These are phyloP conservation scores for Sylvia borin DNA, from an alignment of 2,797 vertebrate species.

Conservation along the genomic window DNA sequence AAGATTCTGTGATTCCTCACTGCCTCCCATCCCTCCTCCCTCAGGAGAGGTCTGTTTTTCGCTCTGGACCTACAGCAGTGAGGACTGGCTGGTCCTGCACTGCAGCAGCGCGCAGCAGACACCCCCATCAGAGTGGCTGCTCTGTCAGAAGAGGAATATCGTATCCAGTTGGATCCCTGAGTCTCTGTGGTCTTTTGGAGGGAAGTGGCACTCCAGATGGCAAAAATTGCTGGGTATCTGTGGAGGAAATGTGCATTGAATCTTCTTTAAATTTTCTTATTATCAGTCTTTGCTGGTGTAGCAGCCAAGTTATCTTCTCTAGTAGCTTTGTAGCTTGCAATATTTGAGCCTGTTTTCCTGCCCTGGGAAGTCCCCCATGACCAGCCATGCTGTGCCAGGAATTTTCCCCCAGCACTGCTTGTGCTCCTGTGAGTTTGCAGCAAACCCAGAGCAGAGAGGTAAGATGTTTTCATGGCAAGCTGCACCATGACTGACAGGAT, in stretches of 20 bases:
- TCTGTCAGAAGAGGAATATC: neutral
- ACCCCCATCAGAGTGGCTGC: neutral
- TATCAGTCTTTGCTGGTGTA: neutral
- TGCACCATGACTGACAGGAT: neutral
- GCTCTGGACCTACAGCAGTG: neutral
- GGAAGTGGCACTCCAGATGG: neutral
- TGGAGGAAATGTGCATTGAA: neutral
- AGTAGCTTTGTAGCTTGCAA: neutral
- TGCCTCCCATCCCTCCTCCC: neutral
- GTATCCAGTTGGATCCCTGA: neutral
- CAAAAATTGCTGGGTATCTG: neutral
- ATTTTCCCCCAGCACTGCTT: no score
- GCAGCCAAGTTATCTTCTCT: neutral
- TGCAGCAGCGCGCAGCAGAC: neutral
- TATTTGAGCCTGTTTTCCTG: neutral
- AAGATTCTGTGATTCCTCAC: neutral
- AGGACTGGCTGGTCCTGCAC: neutral
- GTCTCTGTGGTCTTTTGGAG: neutral
- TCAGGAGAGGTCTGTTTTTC: neutral
- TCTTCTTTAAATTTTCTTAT: neutral
- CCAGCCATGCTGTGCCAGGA: neutral
- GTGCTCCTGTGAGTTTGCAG: neutral
- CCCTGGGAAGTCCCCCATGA: neutral
- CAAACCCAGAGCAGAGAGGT: neutral
- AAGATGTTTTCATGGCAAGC: neutral